Conservation (phyloP, 2,113 vertebrate species). For the Ranitomeya variabilis region DNA sequence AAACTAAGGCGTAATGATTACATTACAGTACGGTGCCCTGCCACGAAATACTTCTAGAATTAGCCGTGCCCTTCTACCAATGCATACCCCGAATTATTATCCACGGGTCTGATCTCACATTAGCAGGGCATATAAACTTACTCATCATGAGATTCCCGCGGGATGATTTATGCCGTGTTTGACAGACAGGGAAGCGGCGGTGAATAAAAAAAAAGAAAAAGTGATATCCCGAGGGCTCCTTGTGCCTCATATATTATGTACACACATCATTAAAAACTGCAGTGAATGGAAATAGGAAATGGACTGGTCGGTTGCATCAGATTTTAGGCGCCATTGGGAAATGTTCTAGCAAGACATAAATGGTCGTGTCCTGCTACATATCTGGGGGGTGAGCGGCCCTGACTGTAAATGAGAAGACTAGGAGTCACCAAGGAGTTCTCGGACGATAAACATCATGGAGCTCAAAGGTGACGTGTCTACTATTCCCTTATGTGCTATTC, state of each 20-base stretch:
- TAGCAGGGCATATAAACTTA: constrained; percentile 18
- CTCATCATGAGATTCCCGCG: constrained; percentile 13
- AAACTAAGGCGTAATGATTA: constrained; percentile 3
- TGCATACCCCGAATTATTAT: background rate
- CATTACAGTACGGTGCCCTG: constrained; percentile 4
- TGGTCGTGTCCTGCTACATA: background rate
- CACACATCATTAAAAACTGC: constrained; percentile 1
- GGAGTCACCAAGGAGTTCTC: background rate
- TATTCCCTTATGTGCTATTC: background rate
- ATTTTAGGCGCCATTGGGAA: constrained; percentile 6
- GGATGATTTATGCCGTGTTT: constrained; percentile 35
- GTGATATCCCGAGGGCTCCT: constrained; percentile 24
- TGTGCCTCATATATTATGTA: background rate
- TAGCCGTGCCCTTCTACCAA: constrained; percentile 23
- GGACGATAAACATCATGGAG: background rate
- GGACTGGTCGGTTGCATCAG: background rate
- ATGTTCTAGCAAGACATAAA: background rate
- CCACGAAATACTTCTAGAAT: constrained; percentile 28
- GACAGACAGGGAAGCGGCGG: constrained; percentile 14
- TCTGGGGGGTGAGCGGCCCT: background rate
- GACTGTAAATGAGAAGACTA: too few relatives aligned
- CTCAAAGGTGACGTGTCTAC: background rate
- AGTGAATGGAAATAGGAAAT: constrained; percentile 6
- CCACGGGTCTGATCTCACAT: constrained; percentile 18
- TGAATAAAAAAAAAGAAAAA: background rate